Percentiles rank a stretch among this genome's conserved stretches.
phyloP scores from a whole-genome alignment of 2,797 vertebrate species.

The Amblyraja radiata region DNA sequence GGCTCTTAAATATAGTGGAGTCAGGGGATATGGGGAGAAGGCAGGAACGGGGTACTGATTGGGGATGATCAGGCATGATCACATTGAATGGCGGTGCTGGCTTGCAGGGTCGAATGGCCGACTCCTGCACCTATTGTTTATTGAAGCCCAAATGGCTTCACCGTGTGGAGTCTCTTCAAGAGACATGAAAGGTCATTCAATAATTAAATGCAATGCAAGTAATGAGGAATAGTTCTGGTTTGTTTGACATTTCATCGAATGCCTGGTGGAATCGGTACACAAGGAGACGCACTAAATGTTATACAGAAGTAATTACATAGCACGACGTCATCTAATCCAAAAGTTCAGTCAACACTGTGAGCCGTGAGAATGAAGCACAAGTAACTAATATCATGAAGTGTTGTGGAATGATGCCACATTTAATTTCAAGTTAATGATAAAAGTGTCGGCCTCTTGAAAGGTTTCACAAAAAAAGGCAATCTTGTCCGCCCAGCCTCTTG shows the following conservation, averaged over 20 bases:
- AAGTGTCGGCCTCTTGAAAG: no score
- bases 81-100: no score
- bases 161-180: background rate
- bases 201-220: background rate
- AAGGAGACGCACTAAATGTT: slow-evolving; percentile 8
- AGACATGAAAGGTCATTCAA: background rate
- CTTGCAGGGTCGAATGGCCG: no score
- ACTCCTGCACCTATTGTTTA: no score
- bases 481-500: no score
- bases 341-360: background rate
- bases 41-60: no score
- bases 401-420: background rate
- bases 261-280: background rate
- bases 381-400: background rate
- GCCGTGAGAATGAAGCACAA: background rate
- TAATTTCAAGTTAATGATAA: no score
- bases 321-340: background rate
- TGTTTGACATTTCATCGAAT: slow-evolving; percentile 29
- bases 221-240: background rate
- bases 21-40: no score
- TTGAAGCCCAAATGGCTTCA: background rate
- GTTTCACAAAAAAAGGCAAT: no score
- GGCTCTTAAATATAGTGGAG: no score
- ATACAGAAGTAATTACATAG: background rate
- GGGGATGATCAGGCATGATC: no score